These are phyloP conservation scores for Synergus itoensis DNA, from an alignment of 2,888 invertebrate species.

Conservation along the genomic window DNA sequence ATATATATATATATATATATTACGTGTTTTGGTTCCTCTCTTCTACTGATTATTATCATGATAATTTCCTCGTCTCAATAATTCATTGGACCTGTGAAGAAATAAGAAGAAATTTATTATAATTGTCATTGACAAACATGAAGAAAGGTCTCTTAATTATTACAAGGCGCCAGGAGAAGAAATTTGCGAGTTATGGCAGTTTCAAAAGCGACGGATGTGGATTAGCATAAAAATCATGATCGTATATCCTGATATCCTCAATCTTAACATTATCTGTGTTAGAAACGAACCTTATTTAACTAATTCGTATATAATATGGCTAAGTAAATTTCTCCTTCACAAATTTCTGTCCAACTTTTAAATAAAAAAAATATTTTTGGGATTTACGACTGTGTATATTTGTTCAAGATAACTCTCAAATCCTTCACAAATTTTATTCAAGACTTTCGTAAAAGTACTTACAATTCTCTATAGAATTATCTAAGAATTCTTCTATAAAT, in stretches of 20 bases:
- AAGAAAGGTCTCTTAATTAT: conserved; percentile 9
- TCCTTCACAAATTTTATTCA: too few relatives aligned
- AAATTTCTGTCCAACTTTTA: too few relatives aligned
- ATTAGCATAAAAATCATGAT: conserved; percentile 6
- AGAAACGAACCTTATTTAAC: not conserved
- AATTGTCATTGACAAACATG: not conserved
- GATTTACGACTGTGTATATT: too few relatives aligned
- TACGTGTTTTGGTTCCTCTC: not conserved
- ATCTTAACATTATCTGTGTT: not conserved
- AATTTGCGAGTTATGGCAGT: not conserved
- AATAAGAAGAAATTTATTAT: not conserved
- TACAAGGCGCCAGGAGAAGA: not conserved
- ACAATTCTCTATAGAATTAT: not conserved
- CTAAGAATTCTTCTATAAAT: not conserved
- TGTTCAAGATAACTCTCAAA: too few relatives aligned
- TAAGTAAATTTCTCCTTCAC: not conserved
- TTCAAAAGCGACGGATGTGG: not conserved
- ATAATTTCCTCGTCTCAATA: not conserved
- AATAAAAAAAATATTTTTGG: too few relatives aligned
- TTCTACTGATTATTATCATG: not conserved
- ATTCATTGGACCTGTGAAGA: not conserved
- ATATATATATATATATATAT: too few relatives aligned
- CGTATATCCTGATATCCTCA: not conserved
- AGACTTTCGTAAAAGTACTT: not conserved
- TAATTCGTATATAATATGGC: conserved; percentile 4